Conservation (phyloP, 1,140 invertebrate species). For the Hylyphantes graminicola region DNA sequence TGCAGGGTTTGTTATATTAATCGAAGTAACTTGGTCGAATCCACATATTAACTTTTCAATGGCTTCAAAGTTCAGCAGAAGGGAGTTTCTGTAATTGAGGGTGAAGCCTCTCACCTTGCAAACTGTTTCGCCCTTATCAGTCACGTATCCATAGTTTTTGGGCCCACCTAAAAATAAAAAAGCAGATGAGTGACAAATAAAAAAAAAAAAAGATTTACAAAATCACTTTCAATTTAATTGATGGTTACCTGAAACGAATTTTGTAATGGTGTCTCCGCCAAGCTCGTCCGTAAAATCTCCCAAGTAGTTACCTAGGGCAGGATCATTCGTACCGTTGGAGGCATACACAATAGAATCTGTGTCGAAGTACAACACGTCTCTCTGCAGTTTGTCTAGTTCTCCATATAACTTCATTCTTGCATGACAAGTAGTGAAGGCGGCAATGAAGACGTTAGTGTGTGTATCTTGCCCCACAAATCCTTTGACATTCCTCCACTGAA, state of each 20-base stretch:
- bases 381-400: constrained; percentile 21
- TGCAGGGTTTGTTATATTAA: background rate
- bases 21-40: background rate
- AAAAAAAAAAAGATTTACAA: background rate
- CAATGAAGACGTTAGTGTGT: constrained; percentile 33
- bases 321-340: constrained; percentile 17
- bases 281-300: constrained; percentile 20
- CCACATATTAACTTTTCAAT: background rate
- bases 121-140: background rate
- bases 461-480: constrained; percentile 23
- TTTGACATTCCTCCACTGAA: background rate
- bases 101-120: constrained; percentile 28
- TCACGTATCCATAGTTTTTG: constrained; percentile 28
- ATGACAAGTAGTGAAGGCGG: constrained; percentile 33
- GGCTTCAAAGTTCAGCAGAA: constrained; percentile 1
- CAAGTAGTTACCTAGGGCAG: background rate
- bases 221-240: background rate
- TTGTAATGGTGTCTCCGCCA: constrained; percentile 3
- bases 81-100: constrained; percentile 1
- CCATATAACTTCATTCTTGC: constrained; percentile 32
- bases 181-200: background rate
- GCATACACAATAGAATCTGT: constrained; percentile 36
- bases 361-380: constrained; percentile 31
- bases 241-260: background rate
- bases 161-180: constrained; percentile 14